A percentile compares a stretch with the other conserved stretches of the same genome.
These are phyloP conservation scores for Deroplatys truncata DNA, from an alignment of 2,888 invertebrate species.

Conservation along the genomic window DNA sequence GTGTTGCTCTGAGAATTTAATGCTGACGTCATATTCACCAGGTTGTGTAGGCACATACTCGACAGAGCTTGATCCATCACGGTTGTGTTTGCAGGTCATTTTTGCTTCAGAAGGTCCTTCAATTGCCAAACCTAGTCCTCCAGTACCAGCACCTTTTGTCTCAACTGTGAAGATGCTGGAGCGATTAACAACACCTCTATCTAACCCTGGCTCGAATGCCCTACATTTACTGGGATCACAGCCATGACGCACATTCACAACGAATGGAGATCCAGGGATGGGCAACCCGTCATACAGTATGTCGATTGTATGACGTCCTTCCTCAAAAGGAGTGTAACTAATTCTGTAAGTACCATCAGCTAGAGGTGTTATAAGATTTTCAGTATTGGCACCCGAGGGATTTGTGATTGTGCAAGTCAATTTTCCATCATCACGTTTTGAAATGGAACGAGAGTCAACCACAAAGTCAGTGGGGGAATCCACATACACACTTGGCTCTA, in stretches of 20 bases:
- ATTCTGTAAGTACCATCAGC: constrained; percentile 76
- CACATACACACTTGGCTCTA: constrained; percentile 71
- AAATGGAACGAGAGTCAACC: constrained; percentile 71
- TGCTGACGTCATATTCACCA: constrained; percentile 77
- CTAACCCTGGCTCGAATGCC: constrained; percentile 77
- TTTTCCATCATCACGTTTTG: constrained; percentile 64
- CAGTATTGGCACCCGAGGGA: constrained; percentile 69
- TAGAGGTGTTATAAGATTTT: constrained; percentile 67
- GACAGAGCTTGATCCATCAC: constrained; percentile 80
- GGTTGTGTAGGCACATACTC: constrained; percentile 73
- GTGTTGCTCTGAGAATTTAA: constrained; percentile 77
- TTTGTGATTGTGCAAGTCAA: constrained; percentile 75
- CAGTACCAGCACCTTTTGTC: constrained; percentile 76
- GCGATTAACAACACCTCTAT: constrained; percentile 64
- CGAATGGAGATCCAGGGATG: constrained; percentile 76
- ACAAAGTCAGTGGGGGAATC: constrained; percentile 76
- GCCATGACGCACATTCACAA: constrained; percentile 71
- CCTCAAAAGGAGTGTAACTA: constrained; percentile 78
- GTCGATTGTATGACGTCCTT: constrained; percentile 73
- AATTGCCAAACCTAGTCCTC: constrained; percentile 74
- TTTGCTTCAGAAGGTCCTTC: constrained; percentile 81
- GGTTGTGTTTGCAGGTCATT: constrained; percentile 79
- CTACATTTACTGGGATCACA: constrained; percentile 74
- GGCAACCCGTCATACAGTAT: constrained; percentile 77
- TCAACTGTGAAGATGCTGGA: constrained; percentile 74